These are phyloP conservation scores for Crocodylus rhombifer DNA, from an alignment of 2,797 vertebrate species.

Conservation along the genomic window DNA sequence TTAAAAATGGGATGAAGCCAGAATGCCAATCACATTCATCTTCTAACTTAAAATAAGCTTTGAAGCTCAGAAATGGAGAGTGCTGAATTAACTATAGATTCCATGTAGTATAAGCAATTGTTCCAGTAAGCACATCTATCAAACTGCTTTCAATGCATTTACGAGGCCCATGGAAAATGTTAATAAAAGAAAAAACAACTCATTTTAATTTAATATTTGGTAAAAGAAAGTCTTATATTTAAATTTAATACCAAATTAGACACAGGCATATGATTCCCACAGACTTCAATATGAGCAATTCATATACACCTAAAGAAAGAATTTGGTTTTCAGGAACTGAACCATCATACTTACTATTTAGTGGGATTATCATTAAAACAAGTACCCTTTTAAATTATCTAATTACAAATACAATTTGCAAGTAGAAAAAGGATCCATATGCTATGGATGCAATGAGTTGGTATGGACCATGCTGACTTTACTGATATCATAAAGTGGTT, in stretches of 20 bases:
- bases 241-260: not conserved
- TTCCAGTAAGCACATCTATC: fast-evolving
- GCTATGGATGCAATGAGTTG: not conserved
- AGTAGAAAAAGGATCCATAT: fast-evolving
- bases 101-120: fast-evolving
- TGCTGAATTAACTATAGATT: not conserved
- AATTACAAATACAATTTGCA: not conserved
- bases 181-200: not conserved
- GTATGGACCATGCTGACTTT: too few species aligned
- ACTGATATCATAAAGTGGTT: not conserved
- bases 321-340: not conserved
- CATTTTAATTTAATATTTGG: not conserved
- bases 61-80: not conserved
- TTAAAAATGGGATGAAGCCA: fast-evolving
- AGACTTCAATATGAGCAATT: not conserved
- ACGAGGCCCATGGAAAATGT: not conserved
- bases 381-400: not conserved
- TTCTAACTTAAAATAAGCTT: fast-evolving
- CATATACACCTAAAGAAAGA: not conserved
- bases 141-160: not conserved
- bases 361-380: not conserved
- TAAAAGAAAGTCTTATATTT: not conserved
- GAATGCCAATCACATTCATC: not conserved
- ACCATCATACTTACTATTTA: not conserved
- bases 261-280: not conserved